Conservation (phyloP, 2,113 vertebrate genomes). For the Trachemys scripta region DNA sequence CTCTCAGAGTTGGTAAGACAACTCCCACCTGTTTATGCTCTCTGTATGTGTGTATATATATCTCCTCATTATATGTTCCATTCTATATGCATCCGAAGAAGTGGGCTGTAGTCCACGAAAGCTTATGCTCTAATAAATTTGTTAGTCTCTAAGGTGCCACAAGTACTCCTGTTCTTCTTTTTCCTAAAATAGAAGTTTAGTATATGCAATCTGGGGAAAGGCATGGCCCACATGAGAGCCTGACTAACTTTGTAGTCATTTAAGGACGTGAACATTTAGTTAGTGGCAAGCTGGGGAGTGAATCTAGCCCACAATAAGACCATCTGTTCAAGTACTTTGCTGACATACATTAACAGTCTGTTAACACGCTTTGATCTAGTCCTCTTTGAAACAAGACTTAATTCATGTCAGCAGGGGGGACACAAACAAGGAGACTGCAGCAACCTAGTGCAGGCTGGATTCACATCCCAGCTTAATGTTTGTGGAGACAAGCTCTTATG, state of each 20-base stretch:
- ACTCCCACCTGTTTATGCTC: too few relatives aligned
- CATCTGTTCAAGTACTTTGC: neutral
- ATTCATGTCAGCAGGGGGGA: neutral
- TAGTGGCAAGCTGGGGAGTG: neutral
- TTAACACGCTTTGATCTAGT: neutral
- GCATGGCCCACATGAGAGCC: neutral
- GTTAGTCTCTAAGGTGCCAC: too few relatives aligned
- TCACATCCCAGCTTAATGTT: neutral
- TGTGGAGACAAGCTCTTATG: neutral
- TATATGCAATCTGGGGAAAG: neutral
- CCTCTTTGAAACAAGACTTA: neutral
- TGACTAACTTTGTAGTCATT: neutral
- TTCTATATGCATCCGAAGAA: too few relatives aligned
- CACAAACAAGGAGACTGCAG: neutral
- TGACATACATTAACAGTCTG: neutral
- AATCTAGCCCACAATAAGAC: neutral
- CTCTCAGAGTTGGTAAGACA: too few relatives aligned
- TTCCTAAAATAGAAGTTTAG: neutral
- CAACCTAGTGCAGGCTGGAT: neutral
- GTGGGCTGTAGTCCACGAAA: too few relatives aligned
- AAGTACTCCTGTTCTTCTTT: too few relatives aligned
- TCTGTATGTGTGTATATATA: too few relatives aligned
- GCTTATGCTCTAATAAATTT: too few relatives aligned
- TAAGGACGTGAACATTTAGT: neutral
- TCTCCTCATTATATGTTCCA: too few relatives aligned